Percentiles rank a stretch among this genome's conserved stretches.
These are phyloP conservation scores for Melanotaenia nigrans DNA, from an alignment of 2,797 vertebrate species.

Conservation along the genomic window DNA sequence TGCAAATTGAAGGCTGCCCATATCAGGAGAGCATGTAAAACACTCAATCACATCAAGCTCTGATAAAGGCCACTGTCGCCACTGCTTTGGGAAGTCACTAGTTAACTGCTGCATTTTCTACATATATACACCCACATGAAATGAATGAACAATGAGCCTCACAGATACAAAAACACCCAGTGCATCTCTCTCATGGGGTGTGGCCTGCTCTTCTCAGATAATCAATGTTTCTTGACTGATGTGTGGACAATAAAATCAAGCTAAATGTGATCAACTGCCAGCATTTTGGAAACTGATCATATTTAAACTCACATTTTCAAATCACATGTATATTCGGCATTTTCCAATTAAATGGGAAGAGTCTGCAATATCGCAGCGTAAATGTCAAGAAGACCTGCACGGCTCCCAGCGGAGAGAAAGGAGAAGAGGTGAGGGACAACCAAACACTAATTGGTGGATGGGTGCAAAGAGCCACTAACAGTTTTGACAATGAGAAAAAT, in stretches of 20 bases:
- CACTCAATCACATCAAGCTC: conserved; percentile 53
- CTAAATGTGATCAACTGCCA: neutral
- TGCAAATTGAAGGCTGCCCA: conserved; percentile 34
- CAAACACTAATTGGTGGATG: conserved; percentile 67
- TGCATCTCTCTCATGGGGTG: neutral
- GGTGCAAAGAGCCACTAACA: conserved; percentile 55
- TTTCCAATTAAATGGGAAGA: conserved; percentile 47
- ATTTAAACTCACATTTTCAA: conserved; percentile 29
- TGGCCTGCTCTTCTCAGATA: neutral
- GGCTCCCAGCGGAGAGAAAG: conserved; percentile 20
- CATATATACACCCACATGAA: conserved; percentile 18
- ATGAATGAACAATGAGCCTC: neutral
- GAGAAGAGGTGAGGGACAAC: conserved; percentile 26
- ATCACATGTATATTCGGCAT: conserved; percentile 11
- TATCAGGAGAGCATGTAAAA: conserved; percentile 36
- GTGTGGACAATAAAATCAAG: neutral
- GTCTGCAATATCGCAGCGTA: conserved; percentile 28
- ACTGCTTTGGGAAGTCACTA: conserved; percentile 31
- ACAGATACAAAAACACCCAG: conserved; percentile 7
- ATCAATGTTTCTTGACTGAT: conserved; percentile 3
- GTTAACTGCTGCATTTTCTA: conserved; percentile 40
- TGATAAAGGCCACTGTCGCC: conserved; percentile 62
- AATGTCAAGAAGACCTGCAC: conserved; percentile 48
- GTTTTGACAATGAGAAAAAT: conserved; percentile 63
- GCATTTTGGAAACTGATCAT: neutral